Evolutionary conservation across 1,140 invertebrate genomes (phyloP).

Genomic region (Pogonomyrmex californicus): DNA sequence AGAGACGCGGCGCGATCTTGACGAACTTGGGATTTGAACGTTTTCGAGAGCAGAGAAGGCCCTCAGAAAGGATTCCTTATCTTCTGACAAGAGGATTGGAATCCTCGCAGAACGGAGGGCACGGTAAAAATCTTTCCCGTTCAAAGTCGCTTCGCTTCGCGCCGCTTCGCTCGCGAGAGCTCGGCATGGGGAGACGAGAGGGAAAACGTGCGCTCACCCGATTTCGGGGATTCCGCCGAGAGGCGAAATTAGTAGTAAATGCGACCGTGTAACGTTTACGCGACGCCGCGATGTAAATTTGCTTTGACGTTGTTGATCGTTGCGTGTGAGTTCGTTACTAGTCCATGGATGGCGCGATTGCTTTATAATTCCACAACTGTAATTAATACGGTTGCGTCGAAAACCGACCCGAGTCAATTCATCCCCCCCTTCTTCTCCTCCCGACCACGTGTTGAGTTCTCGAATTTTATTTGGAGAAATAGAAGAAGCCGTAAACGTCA

Average conservation of each 20-base stretch:
- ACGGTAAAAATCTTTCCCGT: neutral
- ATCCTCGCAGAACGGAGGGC: neutral
- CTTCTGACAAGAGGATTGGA: no score
- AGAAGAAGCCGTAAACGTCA: constrained; percentile 4
- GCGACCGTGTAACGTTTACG: constrained; percentile 21
- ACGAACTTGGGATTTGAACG: neutral
- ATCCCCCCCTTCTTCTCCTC: neutral
- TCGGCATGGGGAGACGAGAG: constrained; percentile 50
- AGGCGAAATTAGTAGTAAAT: constrained; percentile 34
- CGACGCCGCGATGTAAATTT: constrained; percentile 40
- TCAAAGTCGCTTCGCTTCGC: constrained; percentile 28
- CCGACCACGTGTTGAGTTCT: constrained; percentile 12
- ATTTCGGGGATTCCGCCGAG: constrained; percentile 2
- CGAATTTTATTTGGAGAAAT: constrained; percentile 17
- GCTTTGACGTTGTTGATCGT: constrained; percentile 52
- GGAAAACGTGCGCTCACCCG: constrained; percentile 64
- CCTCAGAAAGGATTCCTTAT: neutral
- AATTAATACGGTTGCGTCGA: constrained; percentile 36
- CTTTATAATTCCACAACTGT: constrained; percentile 32
- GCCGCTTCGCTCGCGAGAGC: constrained; percentile 29
- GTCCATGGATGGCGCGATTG: constrained; percentile 33
- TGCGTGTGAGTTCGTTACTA: constrained; percentile 54
- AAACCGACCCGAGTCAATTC: constrained; percentile 31
- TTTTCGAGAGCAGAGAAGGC: neutral
- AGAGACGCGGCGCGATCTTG: constrained; percentile 32